These are phyloP conservation scores for Pentalonia nigronervosa DNA, from an alignment of 1,140 invertebrate genomes.

Conservation along the genomic window DNA sequence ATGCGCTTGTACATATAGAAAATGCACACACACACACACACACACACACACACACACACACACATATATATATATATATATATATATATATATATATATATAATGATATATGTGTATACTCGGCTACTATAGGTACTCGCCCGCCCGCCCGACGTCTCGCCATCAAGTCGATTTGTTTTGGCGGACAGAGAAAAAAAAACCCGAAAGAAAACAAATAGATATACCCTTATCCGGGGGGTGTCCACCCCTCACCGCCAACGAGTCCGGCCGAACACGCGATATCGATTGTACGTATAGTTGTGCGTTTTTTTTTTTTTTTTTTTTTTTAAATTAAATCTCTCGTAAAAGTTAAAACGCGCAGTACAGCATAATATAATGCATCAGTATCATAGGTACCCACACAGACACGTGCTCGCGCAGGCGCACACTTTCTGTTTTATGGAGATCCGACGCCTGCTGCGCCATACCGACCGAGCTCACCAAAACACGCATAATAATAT, in stretches of 20 bases:
- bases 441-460: not conserved
- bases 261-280: not conserved
- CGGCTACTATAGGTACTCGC: not conserved
- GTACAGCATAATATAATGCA: not conserved
- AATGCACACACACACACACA: too few relatives aligned
- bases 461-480: not conserved
- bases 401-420: too few relatives aligned
- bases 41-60: too few relatives aligned
- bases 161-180: constrained; percentile 42
- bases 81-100: too few relatives aligned
- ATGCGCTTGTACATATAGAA: not conserved
- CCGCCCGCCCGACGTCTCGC: too few relatives aligned
- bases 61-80: too few relatives aligned
- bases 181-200: not conserved
- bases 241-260: not conserved
- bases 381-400: not conserved
- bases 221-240: too few relatives aligned
- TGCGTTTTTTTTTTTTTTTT: not conserved
- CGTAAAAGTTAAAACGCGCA: not conserved
- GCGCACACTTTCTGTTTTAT: not conserved
- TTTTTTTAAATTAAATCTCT: not conserved
- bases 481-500: not conserved
- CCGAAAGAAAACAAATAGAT: not conserved
- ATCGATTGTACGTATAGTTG: constrained; percentile 24
- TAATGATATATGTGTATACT: not conserved